Evolutionary conservation across 2,113 vertebrate species (phyloP).

Genomic region (Scopus umbretta): DNA sequence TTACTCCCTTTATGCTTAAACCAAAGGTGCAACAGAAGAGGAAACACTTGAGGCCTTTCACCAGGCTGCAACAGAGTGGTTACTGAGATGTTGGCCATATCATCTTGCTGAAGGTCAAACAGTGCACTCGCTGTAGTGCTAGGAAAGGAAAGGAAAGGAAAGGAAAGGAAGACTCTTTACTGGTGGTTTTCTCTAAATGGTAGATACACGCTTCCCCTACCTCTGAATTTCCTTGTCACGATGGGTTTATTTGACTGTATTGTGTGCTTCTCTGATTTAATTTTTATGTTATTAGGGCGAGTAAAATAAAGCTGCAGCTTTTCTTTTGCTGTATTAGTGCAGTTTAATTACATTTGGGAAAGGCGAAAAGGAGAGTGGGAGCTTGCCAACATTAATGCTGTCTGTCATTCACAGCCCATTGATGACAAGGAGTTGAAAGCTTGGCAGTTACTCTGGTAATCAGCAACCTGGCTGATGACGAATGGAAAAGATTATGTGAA

Average conservation of each 20-base stretch:
- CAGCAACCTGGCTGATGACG: conserved; percentile 70
- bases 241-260: conserved; percentile 31
- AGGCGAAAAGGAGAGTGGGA: conserved; percentile 65
- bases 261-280: conserved; percentile 50
- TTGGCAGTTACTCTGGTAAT: conserved; percentile 68
- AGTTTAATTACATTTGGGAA: conserved; percentile 69
- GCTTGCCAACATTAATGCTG: conserved; percentile 69
- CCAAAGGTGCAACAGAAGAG: neutral
- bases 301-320: conserved; percentile 67
- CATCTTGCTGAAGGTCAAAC: neutral
- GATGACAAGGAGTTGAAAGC: conserved; percentile 73
- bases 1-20: neutral
- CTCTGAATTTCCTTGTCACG: conserved; percentile 21
- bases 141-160: neutral
- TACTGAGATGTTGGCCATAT: neutral
- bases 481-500: conserved; percentile 67
- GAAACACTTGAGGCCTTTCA: neutral
- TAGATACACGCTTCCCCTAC: neutral
- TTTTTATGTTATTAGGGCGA: conserved; percentile 54
- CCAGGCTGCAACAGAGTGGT: neutral
- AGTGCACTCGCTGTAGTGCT: neutral
- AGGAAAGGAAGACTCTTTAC: neutral
- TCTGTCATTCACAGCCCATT: conserved; percentile 70
- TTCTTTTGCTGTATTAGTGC: conserved; percentile 57
- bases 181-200: neutral